These are phyloP conservation scores for Sminthurinus aureus DNA, from an alignment of 2,888 invertebrate species.

Conservation along the genomic window DNA sequence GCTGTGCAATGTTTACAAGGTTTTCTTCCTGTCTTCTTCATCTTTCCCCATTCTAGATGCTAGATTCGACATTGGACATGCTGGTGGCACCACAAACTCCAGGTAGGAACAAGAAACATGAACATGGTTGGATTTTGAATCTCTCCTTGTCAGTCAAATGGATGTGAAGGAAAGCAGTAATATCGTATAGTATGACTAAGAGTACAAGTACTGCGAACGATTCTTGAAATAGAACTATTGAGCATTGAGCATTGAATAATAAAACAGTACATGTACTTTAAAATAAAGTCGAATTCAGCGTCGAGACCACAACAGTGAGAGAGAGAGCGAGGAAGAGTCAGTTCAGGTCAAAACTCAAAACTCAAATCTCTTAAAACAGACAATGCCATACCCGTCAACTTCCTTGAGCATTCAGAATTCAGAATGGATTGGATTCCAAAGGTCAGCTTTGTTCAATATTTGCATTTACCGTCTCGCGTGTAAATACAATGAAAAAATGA, in stretches of 20 bases:
- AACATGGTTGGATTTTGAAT: background rate
- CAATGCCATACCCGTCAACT: slow-evolving; percentile 8
- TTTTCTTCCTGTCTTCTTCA: background rate
- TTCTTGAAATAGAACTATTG: background rate
- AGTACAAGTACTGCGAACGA: background rate
- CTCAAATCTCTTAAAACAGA: background rate
- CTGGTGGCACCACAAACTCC: slow-evolving; percentile 39
- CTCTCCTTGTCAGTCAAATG: slow-evolving; percentile 12
- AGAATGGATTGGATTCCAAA: slow-evolving; percentile 34
- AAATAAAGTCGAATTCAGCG: no score
- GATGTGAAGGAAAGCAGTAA: background rate
- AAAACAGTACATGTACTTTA: no score
- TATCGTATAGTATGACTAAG: background rate
- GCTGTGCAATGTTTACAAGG: slow-evolving; percentile 24
- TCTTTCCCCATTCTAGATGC: background rate
- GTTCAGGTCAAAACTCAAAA: background rate
- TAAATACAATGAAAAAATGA: no score
- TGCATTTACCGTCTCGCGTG: background rate
- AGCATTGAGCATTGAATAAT: background rate
- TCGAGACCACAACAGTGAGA: no score
- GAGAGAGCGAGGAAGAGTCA: no score
- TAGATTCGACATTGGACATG: background rate
- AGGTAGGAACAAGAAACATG: slow-evolving; percentile 33
- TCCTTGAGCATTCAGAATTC: background rate
- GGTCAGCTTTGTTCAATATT: slow-evolving; percentile 36